These are phyloP conservation scores for Pelvicachromis taeniatus DNA, from an alignment of 2,113 vertebrate genomes.

Conservation along the genomic window DNA sequence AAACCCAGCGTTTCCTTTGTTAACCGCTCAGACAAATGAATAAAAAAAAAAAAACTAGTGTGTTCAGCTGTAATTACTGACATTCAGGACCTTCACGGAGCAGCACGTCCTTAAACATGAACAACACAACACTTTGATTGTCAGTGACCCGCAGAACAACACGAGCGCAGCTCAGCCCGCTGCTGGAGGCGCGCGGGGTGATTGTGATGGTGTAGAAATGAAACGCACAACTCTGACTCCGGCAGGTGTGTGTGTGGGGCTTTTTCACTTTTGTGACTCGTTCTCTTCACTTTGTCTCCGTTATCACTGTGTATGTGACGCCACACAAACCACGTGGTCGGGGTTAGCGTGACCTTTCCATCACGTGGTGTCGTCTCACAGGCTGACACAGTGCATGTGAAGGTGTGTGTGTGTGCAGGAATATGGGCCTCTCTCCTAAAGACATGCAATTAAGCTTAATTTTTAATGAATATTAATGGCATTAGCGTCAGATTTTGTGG, in stretches of 20 bases:
- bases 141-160: neutral
- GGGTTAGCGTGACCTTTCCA: neutral
- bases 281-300: neutral
- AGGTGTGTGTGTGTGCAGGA: neutral
- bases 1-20: neutral
- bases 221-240: neutral
- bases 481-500: slow-evolving; percentile 75
- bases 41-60: slow-evolving; percentile 29
- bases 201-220: neutral
- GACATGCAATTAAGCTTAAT: slow-evolving; percentile 78
- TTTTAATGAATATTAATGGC: slow-evolving; percentile 83
- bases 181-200: neutral
- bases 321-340: neutral
- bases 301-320: neutral
- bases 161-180: neutral
- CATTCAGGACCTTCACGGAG: neutral
- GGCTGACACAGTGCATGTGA: neutral
- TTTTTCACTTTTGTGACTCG: too few species aligned
- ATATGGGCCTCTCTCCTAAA: slow-evolving; percentile 55
- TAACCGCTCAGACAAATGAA: neutral
- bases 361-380: neutral
- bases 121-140: neutral
- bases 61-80: slow-evolving; percentile 20
- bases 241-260: neutral
- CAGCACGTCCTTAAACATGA: neutral